Percentiles rank a stretch among this genome's conserved stretches.
Conservation (phyloP, 1,140 invertebrate species). For the Pristionchus pacificus region DNA sequence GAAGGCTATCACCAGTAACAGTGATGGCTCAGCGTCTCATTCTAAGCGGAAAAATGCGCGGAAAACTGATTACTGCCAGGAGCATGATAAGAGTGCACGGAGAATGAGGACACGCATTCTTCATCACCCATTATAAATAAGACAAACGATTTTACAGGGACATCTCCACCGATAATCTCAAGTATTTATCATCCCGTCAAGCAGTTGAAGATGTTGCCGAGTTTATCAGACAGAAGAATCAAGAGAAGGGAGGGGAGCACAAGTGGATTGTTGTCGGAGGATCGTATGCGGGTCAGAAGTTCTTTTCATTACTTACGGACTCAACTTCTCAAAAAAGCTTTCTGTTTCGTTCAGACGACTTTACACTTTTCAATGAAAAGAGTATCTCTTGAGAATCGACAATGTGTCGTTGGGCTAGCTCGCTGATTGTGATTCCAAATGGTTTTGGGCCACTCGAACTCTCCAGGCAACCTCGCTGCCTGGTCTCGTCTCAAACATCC, state of each 20-base stretch:
- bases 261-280: background rate
- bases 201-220: background rate
- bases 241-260: background rate
- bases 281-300: background rate
- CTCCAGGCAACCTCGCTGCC: background rate
- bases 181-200: background rate
- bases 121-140: background rate
- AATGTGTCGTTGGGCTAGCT: too few relatives aligned
- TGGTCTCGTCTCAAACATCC: background rate
- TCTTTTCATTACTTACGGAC: too few relatives aligned
- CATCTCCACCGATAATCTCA: background rate
- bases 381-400: too few relatives aligned
- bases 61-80: background rate
- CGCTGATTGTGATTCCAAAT: too few relatives aligned
- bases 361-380: too few relatives aligned
- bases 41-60: background rate
- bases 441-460: too few relatives aligned
- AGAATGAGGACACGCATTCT: background rate
- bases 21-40: background rate
- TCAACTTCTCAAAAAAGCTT: too few relatives aligned
- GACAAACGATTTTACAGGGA: background rate
- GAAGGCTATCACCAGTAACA: too few relatives aligned
- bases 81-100: background rate
- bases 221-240: background rate
- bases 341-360: too few relatives aligned